Conservation (phyloP, 2,797 vertebrate genomes). For the Lates japonicus region DNA sequence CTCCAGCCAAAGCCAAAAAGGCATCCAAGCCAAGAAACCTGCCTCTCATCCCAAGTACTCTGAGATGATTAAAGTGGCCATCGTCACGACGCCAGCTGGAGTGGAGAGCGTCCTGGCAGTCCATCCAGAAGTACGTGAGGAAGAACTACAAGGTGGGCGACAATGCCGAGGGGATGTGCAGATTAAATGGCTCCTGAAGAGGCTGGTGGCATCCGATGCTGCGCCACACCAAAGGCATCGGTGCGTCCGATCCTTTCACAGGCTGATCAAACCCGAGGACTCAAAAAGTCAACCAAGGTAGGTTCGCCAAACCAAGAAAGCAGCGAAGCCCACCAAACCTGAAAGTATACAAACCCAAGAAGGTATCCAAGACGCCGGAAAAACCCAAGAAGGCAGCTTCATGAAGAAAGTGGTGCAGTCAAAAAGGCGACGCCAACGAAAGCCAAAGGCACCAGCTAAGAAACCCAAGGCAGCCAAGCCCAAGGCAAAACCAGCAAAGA, state of each 20-base stretch:
- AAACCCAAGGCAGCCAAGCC: slow-evolving; percentile 88
- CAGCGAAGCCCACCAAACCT: slow-evolving; percentile 87
- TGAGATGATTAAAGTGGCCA: slow-evolving; percentile 94
- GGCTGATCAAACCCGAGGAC: slow-evolving; percentile 90
- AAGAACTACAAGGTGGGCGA: slow-evolving; percentile 94
- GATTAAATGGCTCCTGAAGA: slow-evolving; percentile 92
- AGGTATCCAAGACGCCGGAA: slow-evolving; percentile 77
- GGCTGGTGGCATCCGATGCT: slow-evolving; percentile 87
- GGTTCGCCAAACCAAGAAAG: slow-evolving; percentile 86
- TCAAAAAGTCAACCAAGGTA: slow-evolving; percentile 83
- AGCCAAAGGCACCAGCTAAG: slow-evolving; percentile 87
- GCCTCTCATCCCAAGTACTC: slow-evolving; percentile 94
- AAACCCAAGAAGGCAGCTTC: slow-evolving; percentile 88
- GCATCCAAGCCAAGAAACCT: slow-evolving; percentile 86
- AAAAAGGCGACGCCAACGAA: slow-evolving; percentile 81
- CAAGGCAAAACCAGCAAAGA: slow-evolving; percentile 90
- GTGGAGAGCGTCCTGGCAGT: slow-evolving; percentile 93
- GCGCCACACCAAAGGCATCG: slow-evolving; percentile 93
- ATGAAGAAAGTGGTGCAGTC: slow-evolving; percentile 85
- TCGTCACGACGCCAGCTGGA: slow-evolving; percentile 90
- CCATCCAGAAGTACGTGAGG: slow-evolving; percentile 97
- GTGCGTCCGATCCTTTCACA: too few species aligned
- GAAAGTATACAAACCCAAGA: slow-evolving; percentile 90
- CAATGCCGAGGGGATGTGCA: slow-evolving; percentile 91
- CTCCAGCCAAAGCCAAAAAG: slow-evolving; percentile 91